Conservation (phyloP, 2,797 vertebrate species). For the Erithacus rubecula region DNA sequence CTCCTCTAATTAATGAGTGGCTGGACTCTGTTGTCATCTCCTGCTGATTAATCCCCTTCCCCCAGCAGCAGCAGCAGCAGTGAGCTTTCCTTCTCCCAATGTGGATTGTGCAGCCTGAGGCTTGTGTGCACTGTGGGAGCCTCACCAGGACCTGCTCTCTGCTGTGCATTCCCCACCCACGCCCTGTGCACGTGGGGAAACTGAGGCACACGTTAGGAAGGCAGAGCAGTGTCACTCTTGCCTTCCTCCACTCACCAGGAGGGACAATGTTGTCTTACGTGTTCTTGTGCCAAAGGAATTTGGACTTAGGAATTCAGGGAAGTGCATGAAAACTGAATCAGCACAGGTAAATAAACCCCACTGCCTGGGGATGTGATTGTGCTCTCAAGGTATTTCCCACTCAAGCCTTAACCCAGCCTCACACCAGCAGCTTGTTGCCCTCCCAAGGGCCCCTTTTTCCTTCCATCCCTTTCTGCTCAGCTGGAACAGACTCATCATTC, state of each 20-base stretch:
- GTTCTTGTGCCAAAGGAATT: not conserved
- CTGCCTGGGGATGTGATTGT: not conserved
- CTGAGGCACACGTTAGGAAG: not conserved
- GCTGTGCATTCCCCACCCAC: not conserved
- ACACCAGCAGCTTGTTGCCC: not conserved
- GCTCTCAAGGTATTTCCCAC: conserved; percentile 16
- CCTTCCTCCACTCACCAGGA: rapidly evolving
- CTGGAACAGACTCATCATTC: conserved; percentile 30
- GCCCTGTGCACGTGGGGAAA: not conserved
- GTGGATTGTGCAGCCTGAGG: not conserved
- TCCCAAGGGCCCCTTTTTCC: conserved; percentile 1
- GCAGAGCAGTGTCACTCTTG: not conserved
- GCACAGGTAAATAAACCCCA: not conserved
- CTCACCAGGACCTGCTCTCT: not conserved
- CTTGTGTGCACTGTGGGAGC: not conserved
- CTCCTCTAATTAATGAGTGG: not conserved
- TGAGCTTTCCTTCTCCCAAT: not conserved
- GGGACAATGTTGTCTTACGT: rapidly evolving
- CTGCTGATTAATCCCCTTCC: conserved; percentile 31
- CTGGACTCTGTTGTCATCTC: conserved; percentile 5
- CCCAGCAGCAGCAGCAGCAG: not conserved
- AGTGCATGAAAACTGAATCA: not conserved
- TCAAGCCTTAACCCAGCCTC: not conserved
- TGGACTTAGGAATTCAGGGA: not conserved
- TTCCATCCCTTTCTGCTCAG: not conserved